phyloP scores from a whole-genome alignment of 2,888 invertebrate genomes.

The Colostygia pectinataria region DNA sequence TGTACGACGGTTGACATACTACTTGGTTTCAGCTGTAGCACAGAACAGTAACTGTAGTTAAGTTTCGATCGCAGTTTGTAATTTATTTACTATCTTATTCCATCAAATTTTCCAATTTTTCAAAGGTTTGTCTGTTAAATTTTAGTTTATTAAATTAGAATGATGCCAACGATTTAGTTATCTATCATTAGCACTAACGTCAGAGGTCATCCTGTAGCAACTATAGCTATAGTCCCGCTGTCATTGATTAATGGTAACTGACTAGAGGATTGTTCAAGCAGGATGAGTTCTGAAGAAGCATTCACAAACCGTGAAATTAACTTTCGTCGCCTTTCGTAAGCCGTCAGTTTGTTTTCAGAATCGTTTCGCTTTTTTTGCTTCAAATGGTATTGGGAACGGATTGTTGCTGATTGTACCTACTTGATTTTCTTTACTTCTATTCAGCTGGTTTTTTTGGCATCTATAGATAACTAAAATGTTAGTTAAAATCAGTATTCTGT shows the following conservation, averaged over 20 bases:
- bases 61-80: too few species aligned
- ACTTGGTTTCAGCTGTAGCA: too few species aligned
- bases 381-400: constrained; percentile 54
- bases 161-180: too few species aligned
- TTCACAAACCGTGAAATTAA: constrained; percentile 80
- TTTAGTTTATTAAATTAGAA: too few species aligned
- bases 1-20: too few species aligned
- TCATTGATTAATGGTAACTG: constrained; percentile 71
- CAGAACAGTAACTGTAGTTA: too few species aligned
- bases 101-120: too few species aligned
- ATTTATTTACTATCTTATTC: too few species aligned
- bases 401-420: constrained; percentile 39
- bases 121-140: too few species aligned
- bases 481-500: neutral
- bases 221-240: constrained; percentile 55
- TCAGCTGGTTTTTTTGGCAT: constrained; percentile 2
- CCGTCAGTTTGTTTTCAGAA: constrained; percentile 69
- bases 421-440: constrained; percentile 24
- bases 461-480: neutral
- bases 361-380: constrained; percentile 57
- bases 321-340: constrained; percentile 70
- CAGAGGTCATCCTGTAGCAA: constrained; percentile 18
- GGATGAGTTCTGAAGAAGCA: constrained; percentile 75
- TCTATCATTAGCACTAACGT: neutral
- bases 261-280: constrained; percentile 73